Base-by-base conservation (phyloP, 1,140 invertebrate species). In the Gonatopus flavifemur region DNA sequence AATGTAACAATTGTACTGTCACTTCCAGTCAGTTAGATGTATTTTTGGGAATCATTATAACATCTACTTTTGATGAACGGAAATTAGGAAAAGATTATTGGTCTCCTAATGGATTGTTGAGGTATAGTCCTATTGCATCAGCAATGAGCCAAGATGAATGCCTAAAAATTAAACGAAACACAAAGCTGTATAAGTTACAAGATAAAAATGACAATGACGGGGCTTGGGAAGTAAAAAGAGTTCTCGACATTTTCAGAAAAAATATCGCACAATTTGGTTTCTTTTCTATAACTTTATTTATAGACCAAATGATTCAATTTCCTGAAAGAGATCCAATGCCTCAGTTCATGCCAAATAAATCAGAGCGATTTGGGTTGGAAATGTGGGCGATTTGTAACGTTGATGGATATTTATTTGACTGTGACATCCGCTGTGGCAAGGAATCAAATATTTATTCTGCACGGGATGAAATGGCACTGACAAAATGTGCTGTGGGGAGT, bases 301-400 rank as follows among this genome's bases (percentile, higher is more conserved):
- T 58, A n/a, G 50, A 60, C 24, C 42, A 48, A 37, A 53, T 56
- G 46, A 53, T 59, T 37, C 38, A 49, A 56, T 60, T 54, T 35
- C 45, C 53, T 43, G 54, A 44, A 35, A 50, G 44, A 43, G 49
- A 49, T 15, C 18, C 33, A 36, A 36, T 36, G 15, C 18, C 15
- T n/a, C 33, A 13, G n/a, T 13, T 19, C 13, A 51, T 56, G 42
- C 39, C 36, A 19, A 20, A 16, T 38, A 38, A 38, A 38, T 20
- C 37, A 38, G 37, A 18, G 37, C 35, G 36, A 22, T 45, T 45
- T 30, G 48, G 48, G 20, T 16, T 48, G 37, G 49, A 53, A 52
- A 24, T 52, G 12, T 59, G 45, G 52, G 49, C 37, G 2, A 4
- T 46, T 28, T 37, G 22, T 38, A 37, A 25, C 18, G n/a, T 21